phyloP scores from a whole-genome alignment of 2,888 invertebrate genomes.

The Stenolophus ochropezus region DNA sequence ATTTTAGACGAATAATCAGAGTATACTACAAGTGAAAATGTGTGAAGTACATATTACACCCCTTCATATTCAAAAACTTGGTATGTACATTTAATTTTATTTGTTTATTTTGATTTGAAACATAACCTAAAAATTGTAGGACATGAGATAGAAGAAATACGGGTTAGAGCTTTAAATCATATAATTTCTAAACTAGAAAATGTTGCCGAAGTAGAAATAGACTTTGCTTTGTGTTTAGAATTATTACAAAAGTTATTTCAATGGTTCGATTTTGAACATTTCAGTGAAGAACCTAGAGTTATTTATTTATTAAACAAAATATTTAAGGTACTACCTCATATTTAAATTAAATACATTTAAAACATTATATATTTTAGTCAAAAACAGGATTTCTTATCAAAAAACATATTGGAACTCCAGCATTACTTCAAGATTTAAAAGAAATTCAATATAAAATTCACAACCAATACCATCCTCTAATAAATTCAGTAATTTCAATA shows the following conservation, averaged over 20 bases:
- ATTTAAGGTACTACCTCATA: slow-evolving; percentile 73
- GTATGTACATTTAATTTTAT: slow-evolving; percentile 63
- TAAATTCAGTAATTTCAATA: slow-evolving; percentile 74
- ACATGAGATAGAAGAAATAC: slow-evolving; percentile 71
- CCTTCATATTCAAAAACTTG: slow-evolving; percentile 70
- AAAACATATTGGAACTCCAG: slow-evolving; percentile 74
- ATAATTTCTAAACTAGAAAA: slow-evolving; percentile 78
- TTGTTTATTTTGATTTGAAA: not conserved
- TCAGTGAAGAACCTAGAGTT: slow-evolving; percentile 76
- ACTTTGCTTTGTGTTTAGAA: slow-evolving; percentile 77
- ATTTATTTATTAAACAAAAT: slow-evolving; percentile 76
- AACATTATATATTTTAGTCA: slow-evolving; percentile 71
- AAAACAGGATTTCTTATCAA: slow-evolving; percentile 75
- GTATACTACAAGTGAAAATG: slow-evolving; percentile 62
- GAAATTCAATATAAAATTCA: slow-evolving; percentile 73
- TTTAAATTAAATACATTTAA: slow-evolving; percentile 34
- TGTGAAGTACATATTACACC: slow-evolving; percentile 66
- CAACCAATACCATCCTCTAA: slow-evolving; percentile 70
- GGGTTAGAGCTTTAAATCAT: slow-evolving; percentile 70
- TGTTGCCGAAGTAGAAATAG: slow-evolving; percentile 79
- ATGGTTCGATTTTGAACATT: slow-evolving; percentile 78
- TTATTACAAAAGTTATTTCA: slow-evolving; percentile 77
- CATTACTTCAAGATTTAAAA: slow-evolving; percentile 72
- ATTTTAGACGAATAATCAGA: slow-evolving; percentile 44
- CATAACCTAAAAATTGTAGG: slow-evolving; percentile 65